phyloP scores from a whole-genome alignment of 2,797 vertebrate species.

The Melanogrammus aeglefinus region DNA sequence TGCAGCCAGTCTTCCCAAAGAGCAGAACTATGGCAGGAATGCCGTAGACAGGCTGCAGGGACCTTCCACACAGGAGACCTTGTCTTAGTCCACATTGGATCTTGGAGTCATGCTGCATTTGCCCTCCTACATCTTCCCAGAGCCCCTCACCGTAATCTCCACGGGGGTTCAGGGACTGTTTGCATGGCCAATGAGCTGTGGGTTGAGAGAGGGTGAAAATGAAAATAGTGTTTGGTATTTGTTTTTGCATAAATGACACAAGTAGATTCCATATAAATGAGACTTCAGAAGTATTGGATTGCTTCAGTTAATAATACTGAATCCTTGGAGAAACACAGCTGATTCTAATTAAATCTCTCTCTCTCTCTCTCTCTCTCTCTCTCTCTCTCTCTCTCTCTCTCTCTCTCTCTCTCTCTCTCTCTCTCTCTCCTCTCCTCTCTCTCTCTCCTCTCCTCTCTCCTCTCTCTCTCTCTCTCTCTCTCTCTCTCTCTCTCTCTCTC shows the following conservation, averaged over 20 bases:
- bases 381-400: neutral
- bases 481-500: neutral
- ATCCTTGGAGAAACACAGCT: neutral
- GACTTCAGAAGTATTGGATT: neutral
- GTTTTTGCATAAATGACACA: no score
- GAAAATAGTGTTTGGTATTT: no score
- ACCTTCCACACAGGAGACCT: slow-evolving; percentile 37
- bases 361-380: slow-evolving; percentile 1
- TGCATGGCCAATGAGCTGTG: no score
- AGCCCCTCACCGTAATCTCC: no score
- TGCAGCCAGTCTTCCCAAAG: slow-evolving; percentile 36
- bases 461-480: no score
- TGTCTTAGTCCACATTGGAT: slow-evolving; percentile 25
- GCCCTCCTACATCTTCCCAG: no score
- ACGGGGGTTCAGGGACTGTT: no score
- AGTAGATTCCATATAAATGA: neutral
- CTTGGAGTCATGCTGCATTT: slow-evolving; percentile 26
- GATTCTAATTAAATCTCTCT: neutral
- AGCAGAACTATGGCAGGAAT: slow-evolving; percentile 54
- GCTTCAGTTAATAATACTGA: no score
- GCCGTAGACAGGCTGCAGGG: slow-evolving; percentile 42
- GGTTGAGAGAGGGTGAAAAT: no score
- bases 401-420: neutral
- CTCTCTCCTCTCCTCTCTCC: no score
- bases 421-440: no score